These are phyloP conservation scores for Crocuta crocuta DNA, from an alignment of 2,113 vertebrate genomes.

Conservation along the genomic window DNA sequence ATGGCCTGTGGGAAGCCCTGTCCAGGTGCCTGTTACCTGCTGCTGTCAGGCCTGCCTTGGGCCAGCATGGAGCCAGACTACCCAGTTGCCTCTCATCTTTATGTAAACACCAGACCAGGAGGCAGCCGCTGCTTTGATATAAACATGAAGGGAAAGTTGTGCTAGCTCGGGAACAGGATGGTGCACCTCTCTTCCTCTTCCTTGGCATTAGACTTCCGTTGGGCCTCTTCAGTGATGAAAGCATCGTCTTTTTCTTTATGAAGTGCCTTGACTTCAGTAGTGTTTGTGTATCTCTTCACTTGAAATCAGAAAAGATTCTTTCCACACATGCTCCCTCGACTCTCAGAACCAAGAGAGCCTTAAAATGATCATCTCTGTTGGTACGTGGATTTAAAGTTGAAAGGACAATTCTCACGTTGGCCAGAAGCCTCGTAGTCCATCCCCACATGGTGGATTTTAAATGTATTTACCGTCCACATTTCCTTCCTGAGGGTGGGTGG, in stretches of 20 bases:
- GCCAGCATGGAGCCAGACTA: constrained; percentile 3
- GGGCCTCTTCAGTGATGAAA: not conserved
- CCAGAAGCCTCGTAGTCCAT: not conserved
- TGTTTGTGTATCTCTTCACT: not conserved
- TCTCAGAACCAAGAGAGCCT: not conserved
- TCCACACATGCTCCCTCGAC: not conserved
- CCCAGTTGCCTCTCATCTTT: constrained; percentile 44
- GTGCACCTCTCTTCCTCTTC: not conserved
- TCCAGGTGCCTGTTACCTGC: constrained; percentile 73
- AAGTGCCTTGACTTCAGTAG: not conserved
- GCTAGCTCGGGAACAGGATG: not conserved
- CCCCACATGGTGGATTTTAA: not conserved
- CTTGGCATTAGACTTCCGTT: not conserved
- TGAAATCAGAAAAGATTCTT: not conserved
- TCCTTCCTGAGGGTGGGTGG: not conserved
- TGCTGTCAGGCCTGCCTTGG: constrained; percentile 52
- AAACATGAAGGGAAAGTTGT: constrained; percentile 17
- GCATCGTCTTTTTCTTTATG: not conserved
- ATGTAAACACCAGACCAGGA: constrained; percentile 1
- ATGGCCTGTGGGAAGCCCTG: not conserved
- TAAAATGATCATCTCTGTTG: not conserved
- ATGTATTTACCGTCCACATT: constrained; percentile 18
- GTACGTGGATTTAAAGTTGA: constrained; percentile 22
- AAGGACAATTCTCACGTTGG: not conserved
- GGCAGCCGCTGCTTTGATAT: not conserved